phyloP scores from a whole-genome alignment of 2,797 vertebrate genomes.

The Saxicola maurus region DNA sequence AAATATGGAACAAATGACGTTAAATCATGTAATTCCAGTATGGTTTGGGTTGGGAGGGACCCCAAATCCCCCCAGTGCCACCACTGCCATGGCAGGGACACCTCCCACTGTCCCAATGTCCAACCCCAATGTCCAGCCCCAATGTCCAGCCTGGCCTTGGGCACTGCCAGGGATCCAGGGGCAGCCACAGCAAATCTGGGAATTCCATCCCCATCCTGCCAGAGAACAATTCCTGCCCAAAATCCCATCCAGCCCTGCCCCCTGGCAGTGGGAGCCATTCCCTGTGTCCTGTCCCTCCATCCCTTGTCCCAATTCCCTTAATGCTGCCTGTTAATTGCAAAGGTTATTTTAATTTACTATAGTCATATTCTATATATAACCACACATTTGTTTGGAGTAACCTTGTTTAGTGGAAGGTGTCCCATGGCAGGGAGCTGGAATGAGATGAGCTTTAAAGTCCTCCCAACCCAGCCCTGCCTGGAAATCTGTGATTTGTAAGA shows the following conservation, averaged over 20 bases:
- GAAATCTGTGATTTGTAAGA: not conserved
- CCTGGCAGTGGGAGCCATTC: not conserved
- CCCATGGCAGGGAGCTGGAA: not conserved
- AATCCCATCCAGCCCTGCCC: accelerated
- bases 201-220: not conserved
- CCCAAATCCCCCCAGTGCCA: accelerated
- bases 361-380: not conserved
- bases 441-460: not conserved
- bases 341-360: not conserved
- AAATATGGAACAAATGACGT: not conserved
- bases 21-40: not conserved
- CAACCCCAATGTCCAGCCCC: too few species aligned
- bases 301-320: not conserved
- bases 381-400: not conserved
- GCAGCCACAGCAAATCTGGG: not conserved
- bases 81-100: not conserved
- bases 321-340: not conserved
- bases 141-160: not conserved
- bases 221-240: not conserved
- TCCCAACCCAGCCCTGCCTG: not conserved
- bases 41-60: not conserved
- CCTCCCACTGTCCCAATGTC: not conserved
- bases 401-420: not conserved
- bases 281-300: not conserved
- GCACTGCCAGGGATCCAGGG: not conserved